These are phyloP conservation scores for Mechanitis messenoides DNA, from an alignment of 2,888 invertebrate genomes.

Conservation along the genomic window DNA sequence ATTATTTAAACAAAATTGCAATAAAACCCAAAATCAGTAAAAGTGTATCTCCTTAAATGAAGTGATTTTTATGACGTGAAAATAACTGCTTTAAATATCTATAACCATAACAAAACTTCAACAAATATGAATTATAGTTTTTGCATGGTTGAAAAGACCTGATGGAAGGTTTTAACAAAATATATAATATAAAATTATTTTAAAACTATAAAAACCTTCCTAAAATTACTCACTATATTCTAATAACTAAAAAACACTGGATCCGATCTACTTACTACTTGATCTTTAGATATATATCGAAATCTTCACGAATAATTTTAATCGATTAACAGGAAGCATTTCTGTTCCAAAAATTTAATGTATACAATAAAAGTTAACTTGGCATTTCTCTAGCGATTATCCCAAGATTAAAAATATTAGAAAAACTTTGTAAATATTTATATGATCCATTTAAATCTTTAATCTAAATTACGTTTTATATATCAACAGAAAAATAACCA, in stretches of 20 bases:
- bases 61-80: no score
- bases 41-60: no score
- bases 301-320: slow-evolving; percentile 35
- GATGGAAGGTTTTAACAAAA: no score
- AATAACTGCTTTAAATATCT: no score
- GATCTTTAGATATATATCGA: slow-evolving; percentile 4
- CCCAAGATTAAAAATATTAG: slow-evolving; percentile 24
- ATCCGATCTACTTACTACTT: neutral
- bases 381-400: slow-evolving; percentile 28
- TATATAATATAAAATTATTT: no score
- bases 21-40: no score
- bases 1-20: no score
- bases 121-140: no score
- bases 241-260: neutral
- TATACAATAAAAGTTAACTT: slow-evolving; percentile 36
- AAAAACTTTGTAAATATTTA: slow-evolving; percentile 16
- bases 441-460: slow-evolving; percentile 10
- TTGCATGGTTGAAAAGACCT: no score
- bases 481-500: neutral
- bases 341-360: slow-evolving; percentile 36
- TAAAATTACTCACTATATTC: no score
- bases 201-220: no score
- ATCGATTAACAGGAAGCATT: slow-evolving; percentile 30
- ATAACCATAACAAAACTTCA: no score
- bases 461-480: neutral